Evolutionary conservation across 2,113 vertebrate species (phyloP), one percentile per base, ranked within the genome.

Genomic region (Chitala chitala): DNA sequence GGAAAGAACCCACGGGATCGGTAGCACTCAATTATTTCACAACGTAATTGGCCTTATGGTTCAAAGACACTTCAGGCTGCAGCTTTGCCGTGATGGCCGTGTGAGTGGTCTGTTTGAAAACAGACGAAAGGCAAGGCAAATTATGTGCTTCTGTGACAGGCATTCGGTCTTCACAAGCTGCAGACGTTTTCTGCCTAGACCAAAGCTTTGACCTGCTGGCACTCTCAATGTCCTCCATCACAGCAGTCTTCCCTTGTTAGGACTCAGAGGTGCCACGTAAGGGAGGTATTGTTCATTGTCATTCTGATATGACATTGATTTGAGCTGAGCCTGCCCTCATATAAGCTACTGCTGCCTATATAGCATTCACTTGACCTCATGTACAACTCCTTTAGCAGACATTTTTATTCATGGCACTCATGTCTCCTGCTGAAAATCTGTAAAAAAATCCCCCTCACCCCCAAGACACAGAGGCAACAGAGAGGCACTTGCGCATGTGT

Each of bases 1-100:
- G 88, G 85, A 86, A 86, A 82, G 86, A 87, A 81, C 82, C 86
- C 81, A 85, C 90, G 87, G 88, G 87, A 88, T 88, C 89, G 88
- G 86, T 89, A 91, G 87, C 88, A 90, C 91, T 93, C 92, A 92
- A 94, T 95, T 94, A 94, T 92, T 94, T 87, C 91, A 86, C 87
- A 88, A 89, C 88, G 87, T 92, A 94, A 94, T 95, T 93, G 94
- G 92, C 92, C 88, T 91, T 80, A 81, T 82, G 82, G 83, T 89
- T 85, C 92, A 87, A 83, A 89, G 80, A 79, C 81, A 82, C 77
- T 77, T 82, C 83, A 80, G 82, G 86, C 87, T 83, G 77, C 85
- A 76, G 40, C 36, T 69, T 44, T 85, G 78, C 69, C 81, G 75
- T 78, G 24, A 84, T 84, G 77, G 82, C 76, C 82, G 78, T 51